Base-by-base conservation (phyloP, 2,888 invertebrate genomes). In the Machimus atricapillus region DNA sequence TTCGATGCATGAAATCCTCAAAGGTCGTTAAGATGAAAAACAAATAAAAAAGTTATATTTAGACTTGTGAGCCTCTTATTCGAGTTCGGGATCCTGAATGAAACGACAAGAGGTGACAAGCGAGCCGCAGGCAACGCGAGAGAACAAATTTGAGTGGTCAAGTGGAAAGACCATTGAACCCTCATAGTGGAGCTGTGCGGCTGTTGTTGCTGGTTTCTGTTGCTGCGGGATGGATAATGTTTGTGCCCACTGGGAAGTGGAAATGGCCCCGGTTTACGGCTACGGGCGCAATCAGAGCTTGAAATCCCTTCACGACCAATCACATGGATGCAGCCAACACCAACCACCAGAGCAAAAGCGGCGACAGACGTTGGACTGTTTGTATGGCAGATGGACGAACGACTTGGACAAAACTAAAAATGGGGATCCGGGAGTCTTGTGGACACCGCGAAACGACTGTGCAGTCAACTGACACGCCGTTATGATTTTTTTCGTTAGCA, bases 101-200 rank as follows among this genome's bases (percentile, higher is more conserved):
- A 27, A 23, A 23, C 66, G 27, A 27, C 66, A 23, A 66, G 27
- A 66, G 19, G 66, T 66, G 66, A 66, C 66, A 58, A 58, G 58
- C 66, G 66, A 66, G 27, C 27, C 23, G 56, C 73, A 73, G 74
- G 40, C 27, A 46, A 19, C 73, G 19, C n/a, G 27, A 74, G 74
- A 74, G 74, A 40, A 86, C 58, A 86, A 78, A 79, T 78, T 86
- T 78, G 78, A 87, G 88, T 87, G 88, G 88, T 88, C 88, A 88
- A 88, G 87, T 88, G 88, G 87, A 88, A 87, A 88, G 88, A 87
- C 87, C 87, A 87, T 87, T 88, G 88, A 87, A 88, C 88, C 87
- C 85, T 87, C 76, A 79, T 73, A 56, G 43, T 46, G 16, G 12
- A 40, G 40, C 37, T 16, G 16, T 37, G 37, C 1, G 34, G 76